Conservation (phyloP, 2,797 vertebrate genomes). For the Anguilla pacifica region DNA sequence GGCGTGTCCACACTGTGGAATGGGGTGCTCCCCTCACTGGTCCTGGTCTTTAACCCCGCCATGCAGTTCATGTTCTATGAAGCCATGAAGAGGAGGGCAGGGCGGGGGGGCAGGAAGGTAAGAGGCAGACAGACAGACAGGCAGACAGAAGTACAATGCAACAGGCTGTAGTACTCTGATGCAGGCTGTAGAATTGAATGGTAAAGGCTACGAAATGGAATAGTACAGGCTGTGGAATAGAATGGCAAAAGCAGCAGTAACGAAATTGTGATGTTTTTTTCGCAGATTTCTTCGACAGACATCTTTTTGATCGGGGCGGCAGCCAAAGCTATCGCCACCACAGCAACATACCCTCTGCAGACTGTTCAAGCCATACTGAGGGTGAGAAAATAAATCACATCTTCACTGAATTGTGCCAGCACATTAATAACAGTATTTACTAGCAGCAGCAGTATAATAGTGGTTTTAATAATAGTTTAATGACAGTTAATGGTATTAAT, state of each 20-base stretch:
- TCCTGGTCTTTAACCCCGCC: conserved; percentile 79
- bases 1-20: conserved; percentile 76
- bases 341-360: conserved; percentile 78
- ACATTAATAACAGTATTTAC: no score
- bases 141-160: background rate
- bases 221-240: background rate
- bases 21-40: conserved; percentile 74
- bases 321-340: conserved; percentile 79
- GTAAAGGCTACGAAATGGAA: background rate
- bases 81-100: conserved; percentile 76
- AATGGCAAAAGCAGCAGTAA: background rate
- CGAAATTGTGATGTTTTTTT: background rate
- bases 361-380: conserved; percentile 79
- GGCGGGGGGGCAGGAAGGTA: conserved; percentile 67
- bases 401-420: no score
- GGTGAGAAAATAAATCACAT: conserved; percentile 54
- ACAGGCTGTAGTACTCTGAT: background rate
- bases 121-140: background rate
- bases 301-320: conserved; percentile 80
- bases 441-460: no score
- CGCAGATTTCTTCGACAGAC: conserved; percentile 74
- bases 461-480: no score
- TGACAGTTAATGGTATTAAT: no score
- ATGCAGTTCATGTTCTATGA: conserved; percentile 83
- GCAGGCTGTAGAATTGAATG: background rate